Conservation (phyloP, 2,888 invertebrate species). For the Germaria angustata region DNA sequence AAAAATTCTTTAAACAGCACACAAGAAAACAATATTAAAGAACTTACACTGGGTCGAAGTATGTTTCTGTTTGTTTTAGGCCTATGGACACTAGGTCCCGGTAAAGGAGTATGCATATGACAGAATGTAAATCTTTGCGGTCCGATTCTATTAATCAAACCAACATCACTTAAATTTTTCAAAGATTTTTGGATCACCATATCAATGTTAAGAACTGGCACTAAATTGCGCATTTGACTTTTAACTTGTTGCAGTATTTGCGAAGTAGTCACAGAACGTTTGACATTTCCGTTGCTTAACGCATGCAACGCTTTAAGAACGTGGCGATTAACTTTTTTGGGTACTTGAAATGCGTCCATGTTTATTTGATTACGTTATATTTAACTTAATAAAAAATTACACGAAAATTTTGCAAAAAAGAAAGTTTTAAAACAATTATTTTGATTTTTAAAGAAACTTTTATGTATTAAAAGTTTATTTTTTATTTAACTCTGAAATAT, state of each 20-base stretch:
- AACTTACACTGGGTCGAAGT: constrained; percentile 64
- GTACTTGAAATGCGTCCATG: constrained; percentile 72
- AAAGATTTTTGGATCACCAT: constrained; percentile 67
- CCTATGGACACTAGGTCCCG: not conserved
- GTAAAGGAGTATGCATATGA: not conserved
- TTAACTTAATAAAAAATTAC: not conserved
- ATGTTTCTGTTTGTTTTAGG: constrained; percentile 5
- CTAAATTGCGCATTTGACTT: constrained; percentile 69
- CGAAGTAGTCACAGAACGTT: constrained; percentile 30
- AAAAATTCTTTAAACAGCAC: not conserved
- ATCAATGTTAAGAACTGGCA: constrained; percentile 68
- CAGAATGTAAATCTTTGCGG: constrained; percentile 42
- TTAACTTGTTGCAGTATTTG: constrained; percentile 67
- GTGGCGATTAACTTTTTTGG: constrained; percentile 73
- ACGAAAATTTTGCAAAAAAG: constrained; percentile 28
- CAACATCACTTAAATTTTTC: constrained; percentile 66
- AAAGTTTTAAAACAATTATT: constrained; percentile 14
- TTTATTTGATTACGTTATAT: constrained; percentile 6
- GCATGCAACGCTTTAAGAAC: constrained; percentile 71
- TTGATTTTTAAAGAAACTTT: not conserved
- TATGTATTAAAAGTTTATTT: too few relatives aligned
- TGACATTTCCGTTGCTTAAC: constrained; percentile 52
- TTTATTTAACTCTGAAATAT: not conserved
- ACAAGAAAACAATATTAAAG: not conserved
- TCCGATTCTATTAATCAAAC: constrained; percentile 59